phyloP scores from a whole-genome alignment of 2,888 invertebrate genomes.

The Gryllus longicercus region DNA sequence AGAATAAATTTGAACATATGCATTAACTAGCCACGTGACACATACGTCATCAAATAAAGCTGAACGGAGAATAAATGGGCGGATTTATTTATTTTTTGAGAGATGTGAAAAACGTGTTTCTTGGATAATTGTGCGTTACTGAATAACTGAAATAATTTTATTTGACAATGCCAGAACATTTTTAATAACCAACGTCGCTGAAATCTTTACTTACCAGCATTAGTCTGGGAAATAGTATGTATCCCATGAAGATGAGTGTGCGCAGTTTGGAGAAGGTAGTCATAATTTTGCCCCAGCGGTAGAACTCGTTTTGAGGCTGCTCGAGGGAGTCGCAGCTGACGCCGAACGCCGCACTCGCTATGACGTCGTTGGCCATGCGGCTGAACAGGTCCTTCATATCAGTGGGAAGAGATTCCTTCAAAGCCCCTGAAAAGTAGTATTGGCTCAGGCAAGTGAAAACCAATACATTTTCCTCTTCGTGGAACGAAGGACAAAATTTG shows the following conservation, averaged over 20 bases:
- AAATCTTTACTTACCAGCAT: not conserved
- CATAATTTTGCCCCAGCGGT: constrained; percentile 42
- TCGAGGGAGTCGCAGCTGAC: constrained; percentile 54
- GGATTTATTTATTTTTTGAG: too few species aligned
- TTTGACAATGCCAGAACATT: too few species aligned
- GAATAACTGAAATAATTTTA: too few species aligned
- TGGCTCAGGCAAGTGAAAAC: not conserved
- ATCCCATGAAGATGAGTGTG: constrained; percentile 35
- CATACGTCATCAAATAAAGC: too few species aligned
- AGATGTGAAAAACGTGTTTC: too few species aligned
- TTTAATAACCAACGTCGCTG: too few species aligned
- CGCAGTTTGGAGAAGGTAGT: constrained; percentile 31
- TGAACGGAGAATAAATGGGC: too few species aligned
- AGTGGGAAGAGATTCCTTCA: constrained; percentile 36
- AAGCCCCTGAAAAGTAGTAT: not conserved
- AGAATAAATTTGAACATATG: too few species aligned
- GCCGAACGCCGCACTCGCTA: constrained; percentile 57
- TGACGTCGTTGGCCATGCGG: constrained; percentile 58
- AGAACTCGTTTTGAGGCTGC: constrained; percentile 55
- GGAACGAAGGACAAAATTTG: not conserved
- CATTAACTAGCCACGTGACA: too few species aligned
- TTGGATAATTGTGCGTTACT: too few species aligned
- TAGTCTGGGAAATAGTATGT: not conserved
- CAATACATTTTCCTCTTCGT: not conserved
- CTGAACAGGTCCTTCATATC: constrained; percentile 52